These are phyloP conservation scores for Bombylius major DNA, from an alignment of 2,888 invertebrate species.

Conservation along the genomic window DNA sequence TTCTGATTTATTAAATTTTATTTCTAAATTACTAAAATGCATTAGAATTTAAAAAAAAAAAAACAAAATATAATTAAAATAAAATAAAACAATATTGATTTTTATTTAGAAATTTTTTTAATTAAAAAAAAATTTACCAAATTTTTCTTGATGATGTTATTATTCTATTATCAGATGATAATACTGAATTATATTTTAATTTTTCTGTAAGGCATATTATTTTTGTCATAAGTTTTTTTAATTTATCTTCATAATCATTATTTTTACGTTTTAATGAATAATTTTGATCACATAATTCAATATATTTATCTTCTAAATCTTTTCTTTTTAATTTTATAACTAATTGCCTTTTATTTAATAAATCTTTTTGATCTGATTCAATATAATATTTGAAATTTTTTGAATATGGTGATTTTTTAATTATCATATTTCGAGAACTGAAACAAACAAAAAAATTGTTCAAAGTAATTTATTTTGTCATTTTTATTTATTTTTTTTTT, in stretches of 20 bases:
- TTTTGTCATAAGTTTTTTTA: constrained; percentile 16
- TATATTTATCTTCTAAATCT: constrained; percentile 17
- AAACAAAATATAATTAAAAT: no score
- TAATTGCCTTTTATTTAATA: constrained; percentile 12
- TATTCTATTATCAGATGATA: no score
- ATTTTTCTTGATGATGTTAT: no score
- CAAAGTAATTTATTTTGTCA: no score
- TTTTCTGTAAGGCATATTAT: constrained; percentile 7
- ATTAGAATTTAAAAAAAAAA: no score
- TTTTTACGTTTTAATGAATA: constrained; percentile 15
- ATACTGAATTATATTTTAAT: not conserved
- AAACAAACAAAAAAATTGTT: no score
- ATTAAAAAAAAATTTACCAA: no score
- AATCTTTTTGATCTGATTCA: constrained; percentile 13
- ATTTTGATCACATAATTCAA: constrained; percentile 16
- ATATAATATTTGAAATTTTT: constrained; percentile 13
- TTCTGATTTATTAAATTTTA: no score
- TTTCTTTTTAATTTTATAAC: constrained; percentile 14
- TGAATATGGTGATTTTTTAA: constrained; percentile 13
- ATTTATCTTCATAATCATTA: constrained; percentile 15
- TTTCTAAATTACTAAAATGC: no score
- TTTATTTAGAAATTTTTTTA: no score
- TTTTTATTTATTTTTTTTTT: no score
- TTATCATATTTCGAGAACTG: not conserved
- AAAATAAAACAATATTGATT: no score